Evolutionary conservation across 2,797 vertebrate species (phyloP).

Genomic region (Anisognathus igniventris): DNA sequence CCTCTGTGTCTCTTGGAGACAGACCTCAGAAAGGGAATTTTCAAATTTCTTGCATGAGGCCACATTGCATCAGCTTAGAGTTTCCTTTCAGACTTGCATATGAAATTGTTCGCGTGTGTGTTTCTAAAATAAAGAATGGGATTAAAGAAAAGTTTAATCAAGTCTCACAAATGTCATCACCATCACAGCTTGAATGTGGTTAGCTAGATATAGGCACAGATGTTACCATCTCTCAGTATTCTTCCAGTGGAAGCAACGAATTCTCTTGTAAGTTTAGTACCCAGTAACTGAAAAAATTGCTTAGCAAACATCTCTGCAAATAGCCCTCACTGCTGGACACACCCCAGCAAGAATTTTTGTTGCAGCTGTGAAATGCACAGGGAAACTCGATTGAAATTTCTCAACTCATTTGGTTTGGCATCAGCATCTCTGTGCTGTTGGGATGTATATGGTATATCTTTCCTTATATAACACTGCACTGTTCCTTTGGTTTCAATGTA

Average conservation of each 20-base stretch:
- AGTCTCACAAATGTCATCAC: conserved; percentile 23
- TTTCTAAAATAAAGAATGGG: conserved; percentile 24
- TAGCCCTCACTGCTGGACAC: not conserved
- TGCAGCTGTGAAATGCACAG: not conserved
- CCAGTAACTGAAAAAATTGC: not conserved
- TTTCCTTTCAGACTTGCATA: not conserved
- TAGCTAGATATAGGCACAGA: conserved; percentile 14
- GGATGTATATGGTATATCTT: not conserved
- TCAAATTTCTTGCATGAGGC: not conserved
- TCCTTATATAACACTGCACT: rapidly evolving
- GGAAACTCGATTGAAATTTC: not conserved
- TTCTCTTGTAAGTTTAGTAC: not conserved
- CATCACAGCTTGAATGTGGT: not conserved
- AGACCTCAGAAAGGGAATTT: not conserved
- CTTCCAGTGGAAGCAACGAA: not conserved
- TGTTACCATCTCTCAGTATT: not conserved
- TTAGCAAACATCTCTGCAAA: conserved; percentile 10
- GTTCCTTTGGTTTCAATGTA: not conserved
- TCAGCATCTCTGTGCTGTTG: not conserved
- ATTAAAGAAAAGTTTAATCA: conserved; percentile 44
- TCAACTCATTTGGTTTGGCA: not conserved
- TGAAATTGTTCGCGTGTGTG: not conserved
- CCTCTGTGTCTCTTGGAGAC: conserved; percentile 26
- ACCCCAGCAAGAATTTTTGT: not conserved
- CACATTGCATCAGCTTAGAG: not conserved